Percentiles rank a stretch among this genome's conserved stretches.
Conservation (phyloP, 2,888 invertebrate genomes). For the Chrysolina oricalcia region DNA sequence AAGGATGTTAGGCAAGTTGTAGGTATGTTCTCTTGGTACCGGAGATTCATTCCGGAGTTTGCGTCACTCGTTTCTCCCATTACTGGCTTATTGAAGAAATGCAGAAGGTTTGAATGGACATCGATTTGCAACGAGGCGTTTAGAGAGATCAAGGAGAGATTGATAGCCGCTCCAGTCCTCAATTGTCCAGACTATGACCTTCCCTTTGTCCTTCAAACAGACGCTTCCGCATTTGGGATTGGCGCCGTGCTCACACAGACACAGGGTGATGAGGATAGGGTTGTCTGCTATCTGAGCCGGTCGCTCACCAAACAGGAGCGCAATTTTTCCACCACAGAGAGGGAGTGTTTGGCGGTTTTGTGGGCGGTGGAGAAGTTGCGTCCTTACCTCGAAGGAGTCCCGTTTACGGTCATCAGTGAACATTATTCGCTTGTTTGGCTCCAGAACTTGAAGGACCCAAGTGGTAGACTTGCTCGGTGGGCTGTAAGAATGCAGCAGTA, state of each 20-base stretch:
- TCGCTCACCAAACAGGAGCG: too few species aligned
- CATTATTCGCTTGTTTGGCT: too few species aligned
- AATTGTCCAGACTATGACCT: slow-evolving; percentile 34
- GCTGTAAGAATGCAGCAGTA: slow-evolving; percentile 41
- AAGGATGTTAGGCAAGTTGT: slow-evolving; percentile 37
- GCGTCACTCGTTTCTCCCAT: slow-evolving; percentile 38
- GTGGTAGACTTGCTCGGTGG: slow-evolving; percentile 45
- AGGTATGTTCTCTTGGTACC: slow-evolving; percentile 45
- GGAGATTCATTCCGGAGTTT: too few species aligned
- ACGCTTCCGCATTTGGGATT: slow-evolving; percentile 2
- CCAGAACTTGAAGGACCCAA: too few species aligned
- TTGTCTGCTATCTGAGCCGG: not conserved
- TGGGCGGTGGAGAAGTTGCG: slow-evolving; percentile 49
- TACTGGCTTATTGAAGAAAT: slow-evolving; percentile 37
- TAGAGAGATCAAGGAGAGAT: slow-evolving; percentile 27
- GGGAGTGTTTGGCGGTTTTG: too few species aligned
- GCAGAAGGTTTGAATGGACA: slow-evolving; percentile 32
- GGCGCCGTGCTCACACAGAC: too few species aligned
- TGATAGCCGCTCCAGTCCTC: slow-evolving; percentile 36
- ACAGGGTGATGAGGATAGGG: too few species aligned
- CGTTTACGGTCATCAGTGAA: too few species aligned
- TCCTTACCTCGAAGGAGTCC: too few species aligned
- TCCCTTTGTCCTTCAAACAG: slow-evolving; percentile 26
- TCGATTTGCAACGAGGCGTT: slow-evolving; percentile 23
- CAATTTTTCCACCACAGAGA: not conserved